phyloP scores from a whole-genome alignment of 2,113 vertebrate genomes.

The Strigops habroptila region DNA sequence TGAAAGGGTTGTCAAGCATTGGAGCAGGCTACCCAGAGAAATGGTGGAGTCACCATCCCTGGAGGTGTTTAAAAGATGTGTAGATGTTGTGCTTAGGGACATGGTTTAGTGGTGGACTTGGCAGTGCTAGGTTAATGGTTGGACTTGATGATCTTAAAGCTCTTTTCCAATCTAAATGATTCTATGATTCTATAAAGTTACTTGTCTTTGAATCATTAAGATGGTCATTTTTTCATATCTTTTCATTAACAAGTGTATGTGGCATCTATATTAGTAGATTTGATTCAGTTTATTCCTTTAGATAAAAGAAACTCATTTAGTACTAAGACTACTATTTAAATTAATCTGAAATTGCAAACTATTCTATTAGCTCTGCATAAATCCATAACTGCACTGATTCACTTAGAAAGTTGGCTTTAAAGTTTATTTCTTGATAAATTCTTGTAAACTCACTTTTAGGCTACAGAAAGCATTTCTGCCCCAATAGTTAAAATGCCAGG shows the following conservation, averaged over 20 bases:
- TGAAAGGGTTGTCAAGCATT: neutral
- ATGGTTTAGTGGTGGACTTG: neutral
- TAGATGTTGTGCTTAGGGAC: rapidly evolving
- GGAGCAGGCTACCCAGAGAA: neutral
- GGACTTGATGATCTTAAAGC: neutral
- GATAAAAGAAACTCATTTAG: neutral
- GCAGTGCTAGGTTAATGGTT: neutral
- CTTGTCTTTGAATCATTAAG: neutral
- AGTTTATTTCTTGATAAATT: conserved; percentile 31
- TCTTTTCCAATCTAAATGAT: neutral
- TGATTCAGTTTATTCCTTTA: neutral
- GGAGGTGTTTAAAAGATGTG: neutral
- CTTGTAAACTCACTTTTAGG: conserved; percentile 7
- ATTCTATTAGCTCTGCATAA: neutral
- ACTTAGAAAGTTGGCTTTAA: conserved; percentile 7
- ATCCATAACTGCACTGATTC: neutral
- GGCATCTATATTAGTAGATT: neutral
- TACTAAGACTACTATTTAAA: neutral
- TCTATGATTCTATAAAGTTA: neutral
- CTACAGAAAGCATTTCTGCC: neutral
- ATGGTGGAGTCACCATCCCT: neutral
- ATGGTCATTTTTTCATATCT: neutral
- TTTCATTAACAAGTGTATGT: neutral
- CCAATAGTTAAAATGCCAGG: neutral
- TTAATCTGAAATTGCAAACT: neutral